Evolutionary conservation across 2,797 vertebrate genomes (phyloP), one percentile per base, ranked within the genome.

Genomic region (Lycodopsis pacificus): DNA sequence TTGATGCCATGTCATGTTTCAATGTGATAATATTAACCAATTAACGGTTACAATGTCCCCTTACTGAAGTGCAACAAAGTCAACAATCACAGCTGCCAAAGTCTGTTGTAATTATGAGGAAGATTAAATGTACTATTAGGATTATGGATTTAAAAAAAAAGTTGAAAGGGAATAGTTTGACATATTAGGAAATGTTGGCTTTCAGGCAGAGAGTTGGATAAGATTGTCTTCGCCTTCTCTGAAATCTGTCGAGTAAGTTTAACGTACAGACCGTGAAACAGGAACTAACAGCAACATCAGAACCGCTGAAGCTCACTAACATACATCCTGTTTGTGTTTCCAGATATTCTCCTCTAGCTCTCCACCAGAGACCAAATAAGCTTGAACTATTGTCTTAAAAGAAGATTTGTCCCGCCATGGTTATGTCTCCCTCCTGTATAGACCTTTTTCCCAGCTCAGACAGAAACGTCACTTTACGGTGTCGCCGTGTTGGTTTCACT

Each of bases 401-500:
- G 53, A 70, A 17, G 7, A 68, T 48, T 2, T 27, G 59, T 77
- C 67, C 51, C 25, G n/a, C 56, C 57, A 54, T 61, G 19, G 61
- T 84, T 32, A 79, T 8, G 12, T 70, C 20, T 30, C 36, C 53
- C 57, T 72, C 73, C 53, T 67, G 68, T 61, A 42, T 40, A 77
- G 51, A 79, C 59, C 20, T 49, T 36, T 13, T 25, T 49, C 42
- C 65, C 49, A 73, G 63, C 56, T 87, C 65, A 53, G 80, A 84
- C 51, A 69, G 84, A 80, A 83, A 76, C n/a, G 79, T 83, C 83
- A 83, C 85, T 86, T 83, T 83, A 82, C 62, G 46, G 64, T 77
- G 80, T 85, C 56, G 44, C 84, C 79, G 76, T 82, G 61, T 87
- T 85, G 65, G 86, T 85, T 89, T 70, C 81, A 85, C 67, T 84